Conservation (phyloP, 2,113 vertebrate genomes). For the Ictalurus punctatus region DNA sequence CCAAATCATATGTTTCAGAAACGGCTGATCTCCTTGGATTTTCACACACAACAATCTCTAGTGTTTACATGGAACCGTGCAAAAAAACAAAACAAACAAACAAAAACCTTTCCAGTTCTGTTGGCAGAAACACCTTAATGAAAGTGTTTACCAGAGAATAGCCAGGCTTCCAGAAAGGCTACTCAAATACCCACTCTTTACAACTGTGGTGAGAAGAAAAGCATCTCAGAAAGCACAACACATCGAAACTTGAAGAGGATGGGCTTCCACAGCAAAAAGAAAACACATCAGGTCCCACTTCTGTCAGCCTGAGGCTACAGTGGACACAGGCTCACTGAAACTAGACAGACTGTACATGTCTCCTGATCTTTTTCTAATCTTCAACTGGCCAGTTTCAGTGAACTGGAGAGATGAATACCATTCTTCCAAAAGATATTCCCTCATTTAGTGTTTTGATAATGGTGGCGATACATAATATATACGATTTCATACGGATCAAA, state of each 20-base stretch:
- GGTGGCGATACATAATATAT: neutral
- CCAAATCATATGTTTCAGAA: neutral
- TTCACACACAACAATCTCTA: neutral
- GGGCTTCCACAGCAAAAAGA: neutral
- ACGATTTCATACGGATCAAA: neutral
- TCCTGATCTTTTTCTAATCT: neutral
- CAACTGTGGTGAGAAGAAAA: neutral
- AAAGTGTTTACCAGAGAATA: neutral
- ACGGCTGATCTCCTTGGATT: neutral
- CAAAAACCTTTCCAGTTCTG: neutral
- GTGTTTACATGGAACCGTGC: neutral
- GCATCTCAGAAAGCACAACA: neutral
- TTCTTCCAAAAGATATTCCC: neutral
- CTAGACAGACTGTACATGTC: neutral
- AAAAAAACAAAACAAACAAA: neutral
- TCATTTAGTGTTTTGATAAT: neutral
- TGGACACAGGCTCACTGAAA: neutral
- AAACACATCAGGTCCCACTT: neutral
- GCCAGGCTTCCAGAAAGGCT: neutral
- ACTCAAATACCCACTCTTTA: neutral
- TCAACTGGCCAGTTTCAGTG: neutral
- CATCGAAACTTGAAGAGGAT: neutral
- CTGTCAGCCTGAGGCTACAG: neutral
- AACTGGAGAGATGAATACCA: neutral
- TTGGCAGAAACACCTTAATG: neutral